These are phyloP conservation scores for Drosophila anceps DNA, from an alignment of 2,888 invertebrate species.

Conservation along the genomic window DNA sequence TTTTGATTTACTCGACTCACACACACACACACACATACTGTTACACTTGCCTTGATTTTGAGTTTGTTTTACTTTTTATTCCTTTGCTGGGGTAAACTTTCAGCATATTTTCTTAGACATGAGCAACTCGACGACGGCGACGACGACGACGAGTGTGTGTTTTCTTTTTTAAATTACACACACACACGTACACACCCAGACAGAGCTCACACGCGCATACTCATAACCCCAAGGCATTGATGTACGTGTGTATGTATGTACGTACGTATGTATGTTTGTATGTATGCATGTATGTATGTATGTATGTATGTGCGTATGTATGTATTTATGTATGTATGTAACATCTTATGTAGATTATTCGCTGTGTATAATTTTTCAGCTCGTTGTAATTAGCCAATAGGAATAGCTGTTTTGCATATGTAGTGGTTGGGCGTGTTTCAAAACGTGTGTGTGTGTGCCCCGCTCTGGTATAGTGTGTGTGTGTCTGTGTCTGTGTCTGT, in stretches of 20 bases:
- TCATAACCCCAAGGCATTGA: constrained; percentile 58
- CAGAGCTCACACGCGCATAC: constrained; percentile 44
- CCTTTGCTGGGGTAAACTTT: constrained; percentile 58
- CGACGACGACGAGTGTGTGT: constrained; percentile 2
- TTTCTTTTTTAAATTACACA: constrained; percentile 40
- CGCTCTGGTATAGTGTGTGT: constrained; percentile 10
- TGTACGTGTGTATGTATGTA: constrained; percentile 26
- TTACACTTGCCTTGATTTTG: constrained; percentile 36
- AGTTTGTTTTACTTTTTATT: constrained; percentile 50
- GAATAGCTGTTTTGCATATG: constrained; percentile 68
- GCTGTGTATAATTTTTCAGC: constrained; percentile 60
- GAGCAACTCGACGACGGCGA: constrained; percentile 31
- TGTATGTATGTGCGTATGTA: constrained; percentile 15
- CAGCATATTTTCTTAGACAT: constrained; percentile 73
- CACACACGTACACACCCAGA: constrained; percentile 17
- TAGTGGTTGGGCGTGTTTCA: constrained; percentile 61
- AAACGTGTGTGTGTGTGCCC: constrained; percentile 11
- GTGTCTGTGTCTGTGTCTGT: no score
- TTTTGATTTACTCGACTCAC: constrained; percentile 58
- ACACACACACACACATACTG: constrained; percentile 15
- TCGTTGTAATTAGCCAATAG: constrained; percentile 77
- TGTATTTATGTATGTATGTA: constrained; percentile 11
- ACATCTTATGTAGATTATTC: constrained; percentile 76
- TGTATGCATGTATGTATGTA: not conserved
- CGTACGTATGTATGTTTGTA: no score